phyloP scores from a whole-genome alignment of 2,888 invertebrate genomes.

The Pristionchus arcanus region DNA sequence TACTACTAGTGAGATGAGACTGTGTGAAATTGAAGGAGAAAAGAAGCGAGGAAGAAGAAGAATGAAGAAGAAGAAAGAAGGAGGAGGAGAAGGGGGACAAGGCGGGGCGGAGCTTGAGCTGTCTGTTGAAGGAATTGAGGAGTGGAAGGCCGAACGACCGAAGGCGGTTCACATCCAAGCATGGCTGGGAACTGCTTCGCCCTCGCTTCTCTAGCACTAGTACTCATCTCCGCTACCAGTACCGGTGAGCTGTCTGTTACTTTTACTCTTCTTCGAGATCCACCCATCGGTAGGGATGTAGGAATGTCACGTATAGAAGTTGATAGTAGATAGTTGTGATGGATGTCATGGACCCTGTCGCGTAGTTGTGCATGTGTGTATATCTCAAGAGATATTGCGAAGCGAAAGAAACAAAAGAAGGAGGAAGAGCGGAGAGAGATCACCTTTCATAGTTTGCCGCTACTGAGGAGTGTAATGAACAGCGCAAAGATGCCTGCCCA shows the following conservation, averaged over 20 bases:
- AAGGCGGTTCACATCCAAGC: neutral
- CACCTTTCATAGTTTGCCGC: conserved; percentile 44
- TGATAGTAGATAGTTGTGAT: too few species aligned
- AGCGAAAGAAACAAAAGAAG: conserved; percentile 42
- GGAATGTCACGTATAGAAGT: too few species aligned
- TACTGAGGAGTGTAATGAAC: conserved; percentile 1
- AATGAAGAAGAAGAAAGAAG: neutral
- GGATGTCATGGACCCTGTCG: neutral
- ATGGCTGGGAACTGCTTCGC: neutral
- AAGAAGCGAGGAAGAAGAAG: neutral
- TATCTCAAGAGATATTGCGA: conserved; percentile 16
- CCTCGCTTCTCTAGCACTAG: neutral
- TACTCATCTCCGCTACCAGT: neutral
- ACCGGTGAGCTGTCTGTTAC: neutral
- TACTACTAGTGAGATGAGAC: neutral
- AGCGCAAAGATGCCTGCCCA: conserved; percentile 16
- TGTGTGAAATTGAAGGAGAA: conserved; percentile 45
- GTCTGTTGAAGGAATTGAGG: conserved; percentile 42
- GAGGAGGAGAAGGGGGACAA: neutral
- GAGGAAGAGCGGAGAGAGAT: neutral
- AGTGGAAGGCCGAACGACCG: conserved; percentile 37
- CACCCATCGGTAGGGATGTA: neutral
- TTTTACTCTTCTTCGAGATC: neutral
- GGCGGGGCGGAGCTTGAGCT: conserved; percentile 24
- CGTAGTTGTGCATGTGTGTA: neutral